phyloP scores from a whole-genome alignment of 92 coral and sea anemone genomes.

The Scolanthus callimorphus region DNA sequence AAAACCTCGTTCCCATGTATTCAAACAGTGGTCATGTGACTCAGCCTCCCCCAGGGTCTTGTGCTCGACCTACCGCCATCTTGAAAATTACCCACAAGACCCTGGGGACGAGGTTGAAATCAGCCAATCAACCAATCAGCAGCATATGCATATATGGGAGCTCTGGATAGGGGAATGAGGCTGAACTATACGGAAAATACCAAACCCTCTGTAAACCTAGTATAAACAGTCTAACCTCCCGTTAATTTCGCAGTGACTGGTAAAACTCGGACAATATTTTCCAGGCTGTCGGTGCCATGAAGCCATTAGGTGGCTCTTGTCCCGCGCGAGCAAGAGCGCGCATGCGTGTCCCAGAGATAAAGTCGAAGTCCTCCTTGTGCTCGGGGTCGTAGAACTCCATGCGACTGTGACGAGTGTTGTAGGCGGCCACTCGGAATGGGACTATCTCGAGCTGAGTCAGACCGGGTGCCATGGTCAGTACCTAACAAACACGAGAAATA shows the following conservation, averaged over 20 bases:
- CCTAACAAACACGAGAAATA: constrained; percentile 35
- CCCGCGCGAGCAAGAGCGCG: constrained; percentile 89
- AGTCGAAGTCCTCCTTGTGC: constrained; percentile 86
- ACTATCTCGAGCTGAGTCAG: constrained; percentile 92
- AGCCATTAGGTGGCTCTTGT: constrained; percentile 87
- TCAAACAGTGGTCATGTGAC: too few relatives aligned
- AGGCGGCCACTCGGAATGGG: constrained; percentile 99
- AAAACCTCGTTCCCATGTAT: too few relatives aligned
- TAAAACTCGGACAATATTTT: constrained; percentile 73
- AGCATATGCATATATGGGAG: too few relatives aligned
- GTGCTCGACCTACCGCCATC: too few relatives aligned
- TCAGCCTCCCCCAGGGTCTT: too few relatives aligned
- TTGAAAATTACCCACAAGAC: too few relatives aligned
- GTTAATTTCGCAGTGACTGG: constrained; percentile 45
- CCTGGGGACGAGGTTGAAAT: too few relatives aligned
- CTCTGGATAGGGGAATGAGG: too few relatives aligned
- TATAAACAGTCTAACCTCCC: too few relatives aligned
- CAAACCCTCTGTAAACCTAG: too few relatives aligned
- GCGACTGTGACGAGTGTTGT: constrained; percentile 76
- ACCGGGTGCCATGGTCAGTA: constrained; percentile 95
- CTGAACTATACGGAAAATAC: too few relatives aligned
- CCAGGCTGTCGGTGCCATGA: constrained; percentile 99
- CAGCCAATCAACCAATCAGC: too few relatives aligned
- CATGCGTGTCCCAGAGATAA: constrained; percentile 99
- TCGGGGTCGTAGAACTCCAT: constrained; percentile 93